Percentiles rank a stretch among this genome's conserved stretches.
Conservation (phyloP, 2,888 invertebrate species). For the Cheilosia impressa region DNA sequence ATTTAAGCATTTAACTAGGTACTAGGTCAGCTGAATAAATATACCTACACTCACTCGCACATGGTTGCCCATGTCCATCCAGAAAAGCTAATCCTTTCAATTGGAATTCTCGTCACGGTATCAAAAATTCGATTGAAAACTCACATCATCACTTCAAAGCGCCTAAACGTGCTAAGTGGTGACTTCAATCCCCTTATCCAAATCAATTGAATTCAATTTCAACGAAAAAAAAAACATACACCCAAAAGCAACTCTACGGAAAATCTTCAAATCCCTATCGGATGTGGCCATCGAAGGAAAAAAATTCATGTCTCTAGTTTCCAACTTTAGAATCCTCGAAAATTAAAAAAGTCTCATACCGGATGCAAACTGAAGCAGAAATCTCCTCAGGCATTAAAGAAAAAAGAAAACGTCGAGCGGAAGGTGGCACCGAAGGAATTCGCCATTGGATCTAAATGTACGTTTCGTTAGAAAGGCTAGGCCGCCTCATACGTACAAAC, state of each 20-base stretch:
- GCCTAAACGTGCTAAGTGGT: not conserved
- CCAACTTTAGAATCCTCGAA: not conserved
- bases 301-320: not conserved
- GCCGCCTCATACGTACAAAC: not conserved
- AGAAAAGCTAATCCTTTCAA: not conserved
- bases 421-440: not conserved
- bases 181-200: not conserved
- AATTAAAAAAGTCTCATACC: slow-evolving; percentile 13
- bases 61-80: too few relatives aligned
- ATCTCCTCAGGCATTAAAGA: slow-evolving; percentile 6
- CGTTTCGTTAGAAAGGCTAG: not conserved
- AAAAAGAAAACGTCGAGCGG: not conserved
- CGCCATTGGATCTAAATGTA: slow-evolving; percentile 1
- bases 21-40: too few relatives aligned
- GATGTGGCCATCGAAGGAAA: not conserved
- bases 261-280: not conserved
- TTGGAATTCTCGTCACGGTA: not conserved
- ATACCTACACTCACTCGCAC: too few relatives aligned
- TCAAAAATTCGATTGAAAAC: slow-evolving; percentile 23
- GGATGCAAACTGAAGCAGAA: slow-evolving; percentile 37
- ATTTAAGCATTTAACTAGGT: too few relatives aligned
- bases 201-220: not conserved
- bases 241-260: not conserved
- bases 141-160: not conserved
- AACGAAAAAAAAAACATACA: not conserved